Evolutionary conservation across 1,140 invertebrate species (phyloP).

Genomic region (Trichonephila clavipes): DNA sequence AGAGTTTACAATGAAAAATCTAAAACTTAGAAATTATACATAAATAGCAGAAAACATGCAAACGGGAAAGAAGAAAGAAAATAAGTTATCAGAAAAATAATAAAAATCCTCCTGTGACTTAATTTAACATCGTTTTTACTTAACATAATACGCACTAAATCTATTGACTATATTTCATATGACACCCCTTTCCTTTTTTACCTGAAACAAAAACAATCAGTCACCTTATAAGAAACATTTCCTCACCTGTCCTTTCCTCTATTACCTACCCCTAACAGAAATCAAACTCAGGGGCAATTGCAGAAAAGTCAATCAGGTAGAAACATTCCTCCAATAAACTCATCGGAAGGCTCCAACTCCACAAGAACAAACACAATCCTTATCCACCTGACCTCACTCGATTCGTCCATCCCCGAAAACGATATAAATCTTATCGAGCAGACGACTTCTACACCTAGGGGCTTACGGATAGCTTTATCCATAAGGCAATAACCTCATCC

Average conservation of each 20-base stretch:
- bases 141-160: too few relatives aligned
- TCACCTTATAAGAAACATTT: not conserved
- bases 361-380: conserved; percentile 31
- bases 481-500: conserved; percentile 44
- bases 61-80: too few relatives aligned
- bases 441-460: conserved; percentile 34
- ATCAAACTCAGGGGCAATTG: not conserved
- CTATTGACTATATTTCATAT: too few relatives aligned
- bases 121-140: too few relatives aligned
- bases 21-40: too few relatives aligned
- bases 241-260: not conserved
- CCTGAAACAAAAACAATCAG: not conserved
- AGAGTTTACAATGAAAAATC: too few relatives aligned
- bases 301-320: conserved; percentile 30
- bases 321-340: conserved; percentile 9
- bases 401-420: not conserved
- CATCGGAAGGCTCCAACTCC: not conserved
- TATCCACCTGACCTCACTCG: conserved; percentile 47
- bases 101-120: too few relatives aligned
- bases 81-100: too few relatives aligned
- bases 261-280: not conserved
- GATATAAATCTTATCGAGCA: conserved; percentile 17
- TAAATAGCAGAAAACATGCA: too few relatives aligned
- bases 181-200: too few relatives aligned
- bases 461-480: conserved; percentile 33